These are phyloP conservation scores for Parascotia fuliginaria DNA, from an alignment of 2,888 invertebrate genomes.

Conservation along the genomic window DNA sequence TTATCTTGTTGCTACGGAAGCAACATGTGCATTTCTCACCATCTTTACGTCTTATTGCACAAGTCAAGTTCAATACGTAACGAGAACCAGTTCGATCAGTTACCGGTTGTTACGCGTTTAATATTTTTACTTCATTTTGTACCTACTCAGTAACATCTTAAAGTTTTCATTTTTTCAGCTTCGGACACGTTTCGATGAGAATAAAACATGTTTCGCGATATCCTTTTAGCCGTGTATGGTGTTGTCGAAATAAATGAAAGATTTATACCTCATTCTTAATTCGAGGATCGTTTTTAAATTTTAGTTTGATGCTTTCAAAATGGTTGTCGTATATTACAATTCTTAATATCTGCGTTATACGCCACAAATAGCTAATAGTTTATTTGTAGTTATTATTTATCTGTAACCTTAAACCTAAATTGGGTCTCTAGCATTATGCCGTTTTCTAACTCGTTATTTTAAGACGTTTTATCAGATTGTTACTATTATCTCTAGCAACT, in stretches of 20 bases:
- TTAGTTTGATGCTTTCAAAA: not conserved
- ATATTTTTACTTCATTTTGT: conserved; percentile 66
- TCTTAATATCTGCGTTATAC: too few species aligned
- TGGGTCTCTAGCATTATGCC: too few species aligned
- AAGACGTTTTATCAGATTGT: too few species aligned
- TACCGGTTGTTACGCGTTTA: conserved; percentile 65
- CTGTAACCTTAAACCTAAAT: too few species aligned
- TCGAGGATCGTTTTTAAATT: not conserved
- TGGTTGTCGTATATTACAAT: too few species aligned
- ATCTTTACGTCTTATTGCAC: conserved; percentile 48
- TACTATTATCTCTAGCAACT: too few species aligned
- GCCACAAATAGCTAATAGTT: too few species aligned
- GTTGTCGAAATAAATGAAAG: not conserved
- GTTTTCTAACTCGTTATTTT: too few species aligned
- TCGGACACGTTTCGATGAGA: conserved; percentile 2
- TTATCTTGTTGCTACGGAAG: conserved; percentile 34
- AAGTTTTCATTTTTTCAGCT: conserved; percentile 29
- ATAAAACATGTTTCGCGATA: conserved; percentile 11
- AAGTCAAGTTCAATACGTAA: conserved; percentile 69
- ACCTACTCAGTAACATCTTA: conserved; percentile 49
- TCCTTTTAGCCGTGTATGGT: conserved; percentile 1
- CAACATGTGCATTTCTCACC: conserved; percentile 42
- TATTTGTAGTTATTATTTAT: too few species aligned
- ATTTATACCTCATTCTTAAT: not conserved
- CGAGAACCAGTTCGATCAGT: conserved; percentile 70